phyloP scores from a whole-genome alignment of 2,797 vertebrate species.

The Muscicapa comitata region DNA sequence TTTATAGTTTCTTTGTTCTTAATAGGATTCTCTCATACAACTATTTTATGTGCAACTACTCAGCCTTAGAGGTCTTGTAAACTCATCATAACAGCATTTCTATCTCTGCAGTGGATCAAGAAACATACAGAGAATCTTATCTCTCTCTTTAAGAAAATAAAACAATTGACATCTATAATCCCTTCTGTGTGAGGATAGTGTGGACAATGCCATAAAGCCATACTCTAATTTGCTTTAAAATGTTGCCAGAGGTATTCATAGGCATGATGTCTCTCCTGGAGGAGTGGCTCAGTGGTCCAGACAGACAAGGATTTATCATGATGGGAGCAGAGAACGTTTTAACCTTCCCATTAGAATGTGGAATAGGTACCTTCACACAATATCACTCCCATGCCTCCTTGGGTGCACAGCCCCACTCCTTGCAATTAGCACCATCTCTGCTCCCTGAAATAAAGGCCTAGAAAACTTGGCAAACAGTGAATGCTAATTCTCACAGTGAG shows the following conservation, averaged over 20 bases:
- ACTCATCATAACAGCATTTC: background rate
- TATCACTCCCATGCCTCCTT: background rate
- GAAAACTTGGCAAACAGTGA: background rate
- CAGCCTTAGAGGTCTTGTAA: constrained; percentile 26
- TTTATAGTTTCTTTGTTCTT: constrained; percentile 46
- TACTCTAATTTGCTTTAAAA: background rate
- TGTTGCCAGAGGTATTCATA: background rate
- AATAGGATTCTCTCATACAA: constrained; percentile 12
- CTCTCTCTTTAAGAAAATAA: background rate
- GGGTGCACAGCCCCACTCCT: background rate
- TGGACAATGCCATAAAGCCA: background rate
- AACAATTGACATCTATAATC: background rate
- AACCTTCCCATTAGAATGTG: background rate
- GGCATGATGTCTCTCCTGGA: background rate
- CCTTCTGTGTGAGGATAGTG: background rate
- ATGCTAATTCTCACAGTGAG: background rate
- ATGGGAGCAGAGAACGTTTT: background rate
- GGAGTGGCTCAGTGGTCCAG: background rate
- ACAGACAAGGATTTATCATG: background rate
- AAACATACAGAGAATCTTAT: background rate
- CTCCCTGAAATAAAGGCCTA: background rate
- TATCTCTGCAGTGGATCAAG: background rate
- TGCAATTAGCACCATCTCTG: background rate
- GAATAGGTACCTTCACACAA: background rate
- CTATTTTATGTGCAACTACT: constrained; percentile 35